Conservation (phyloP, 2,113 vertebrate species). For the Varanus salvator region DNA sequence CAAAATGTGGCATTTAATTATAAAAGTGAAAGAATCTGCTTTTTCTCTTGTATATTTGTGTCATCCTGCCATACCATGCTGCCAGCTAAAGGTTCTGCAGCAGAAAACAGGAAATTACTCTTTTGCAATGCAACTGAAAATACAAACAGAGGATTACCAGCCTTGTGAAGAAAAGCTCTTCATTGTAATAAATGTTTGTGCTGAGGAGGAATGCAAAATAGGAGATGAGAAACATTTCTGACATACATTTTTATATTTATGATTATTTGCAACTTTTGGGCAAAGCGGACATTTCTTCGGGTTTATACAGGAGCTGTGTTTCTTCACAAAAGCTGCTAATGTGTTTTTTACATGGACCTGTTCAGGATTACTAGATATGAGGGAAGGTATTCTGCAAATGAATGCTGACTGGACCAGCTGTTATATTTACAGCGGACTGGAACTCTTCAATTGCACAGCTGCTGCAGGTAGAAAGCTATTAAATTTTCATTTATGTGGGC, state of each 20-base stretch:
- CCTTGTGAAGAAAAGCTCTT: no score
- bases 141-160: no score
- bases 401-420: not conserved
- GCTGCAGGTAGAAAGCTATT: conserved; percentile 37
- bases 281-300: conserved; percentile 1
- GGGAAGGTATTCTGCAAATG: conserved; percentile 36
- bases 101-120: no score
- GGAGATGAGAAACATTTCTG: not conserved
- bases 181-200: not conserved
- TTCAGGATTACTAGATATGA: not conserved
- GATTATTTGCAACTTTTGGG: conserved; percentile 4
- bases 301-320: conserved; percentile 19
- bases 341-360: conserved; percentile 33
- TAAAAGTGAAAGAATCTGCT: no score
- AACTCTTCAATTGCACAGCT: conserved; percentile 35
- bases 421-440: not conserved
- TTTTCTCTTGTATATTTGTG: no score
- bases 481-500: conserved; percentile 51
- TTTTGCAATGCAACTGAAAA: no score
- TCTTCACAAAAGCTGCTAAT: not conserved
- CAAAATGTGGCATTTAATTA: no score
- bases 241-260: conserved; percentile 6
- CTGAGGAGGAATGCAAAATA: not conserved
- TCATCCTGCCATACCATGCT: no score
- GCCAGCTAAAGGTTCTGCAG: no score